Percentiles rank a stretch among this genome's conserved stretches.
These are phyloP conservation scores for Noctua comes DNA, from an alignment of 2,888 invertebrate genomes.

Conservation along the genomic window DNA sequence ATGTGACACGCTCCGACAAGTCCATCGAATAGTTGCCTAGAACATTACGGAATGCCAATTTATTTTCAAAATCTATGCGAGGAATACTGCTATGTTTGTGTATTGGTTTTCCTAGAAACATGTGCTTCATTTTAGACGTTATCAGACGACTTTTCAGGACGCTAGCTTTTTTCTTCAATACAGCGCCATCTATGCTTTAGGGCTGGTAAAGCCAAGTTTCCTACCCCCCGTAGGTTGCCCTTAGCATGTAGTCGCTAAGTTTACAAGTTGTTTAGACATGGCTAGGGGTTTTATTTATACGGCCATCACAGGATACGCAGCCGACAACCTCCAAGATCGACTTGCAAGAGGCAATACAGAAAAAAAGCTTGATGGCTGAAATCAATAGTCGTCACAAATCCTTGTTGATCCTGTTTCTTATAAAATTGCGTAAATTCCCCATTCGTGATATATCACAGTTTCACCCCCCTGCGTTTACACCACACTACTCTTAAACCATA, in stretches of 20 bases:
- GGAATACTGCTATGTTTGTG: neutral
- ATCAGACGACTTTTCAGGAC: neutral
- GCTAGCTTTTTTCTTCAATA: neutral
- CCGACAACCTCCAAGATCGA: neutral
- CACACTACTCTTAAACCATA: constrained; percentile 8
- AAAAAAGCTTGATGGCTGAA: neutral
- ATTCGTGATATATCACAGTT: neutral
- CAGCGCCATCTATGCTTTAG: neutral
- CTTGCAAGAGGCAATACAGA: neutral
- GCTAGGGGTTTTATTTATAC: neutral
- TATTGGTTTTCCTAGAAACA: neutral
- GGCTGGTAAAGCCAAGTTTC: neutral
- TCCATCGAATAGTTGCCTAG: constrained; percentile 27
- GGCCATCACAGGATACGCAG: neutral
- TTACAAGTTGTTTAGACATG: neutral
- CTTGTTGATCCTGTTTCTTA: neutral
- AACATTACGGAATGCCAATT: constrained; percentile 7
- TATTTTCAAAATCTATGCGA: constrained; percentile 10
- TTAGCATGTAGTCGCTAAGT: neutral
- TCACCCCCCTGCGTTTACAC: neutral
- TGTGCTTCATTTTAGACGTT: neutral
- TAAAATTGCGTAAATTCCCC: neutral
- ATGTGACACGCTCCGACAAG: constrained; percentile 26
- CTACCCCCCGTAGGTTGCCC: neutral
- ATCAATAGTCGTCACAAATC: neutral